Conservation (phyloP, 2,888 invertebrate species). For the Platypus cylindrus region DNA sequence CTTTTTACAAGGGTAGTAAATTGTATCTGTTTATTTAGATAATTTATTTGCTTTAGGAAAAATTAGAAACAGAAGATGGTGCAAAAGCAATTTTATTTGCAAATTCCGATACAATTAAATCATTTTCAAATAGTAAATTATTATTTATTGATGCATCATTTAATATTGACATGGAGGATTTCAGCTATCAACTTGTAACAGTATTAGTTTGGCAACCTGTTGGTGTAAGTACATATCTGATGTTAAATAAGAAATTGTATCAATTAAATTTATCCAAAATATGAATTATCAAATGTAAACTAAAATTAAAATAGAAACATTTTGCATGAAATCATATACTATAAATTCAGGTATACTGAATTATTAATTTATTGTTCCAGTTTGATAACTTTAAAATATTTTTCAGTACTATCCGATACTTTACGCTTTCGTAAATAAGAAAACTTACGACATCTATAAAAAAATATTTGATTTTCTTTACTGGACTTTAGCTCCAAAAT, state of each 20-base stretch:
- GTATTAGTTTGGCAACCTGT: constrained; percentile 30
- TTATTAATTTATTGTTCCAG: too few relatives aligned
- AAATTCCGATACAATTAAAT: constrained; percentile 24
- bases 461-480: constrained; percentile 27
- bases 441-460: constrained; percentile 28
- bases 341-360: too few relatives aligned
- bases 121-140: constrained; percentile 24
- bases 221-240: constrained; percentile 25
- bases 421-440: constrained; percentile 27
- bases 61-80: constrained; percentile 42
- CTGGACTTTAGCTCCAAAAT: constrained; percentile 25
- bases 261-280: too few relatives aligned
- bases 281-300: background rate
- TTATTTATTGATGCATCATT: constrained; percentile 33
- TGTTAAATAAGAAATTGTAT: too few relatives aligned
- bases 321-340: too few relatives aligned
- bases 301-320: background rate
- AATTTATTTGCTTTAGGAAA: constrained; percentile 29
- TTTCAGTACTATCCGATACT: constrained; percentile 31
- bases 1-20: background rate
- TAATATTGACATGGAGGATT: constrained; percentile 26
- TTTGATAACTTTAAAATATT: too few relatives aligned
- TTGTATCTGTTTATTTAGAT: background rate
- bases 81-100: constrained; percentile 28
- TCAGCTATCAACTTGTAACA: constrained; percentile 29